A percentile compares a stretch with the other conserved stretches of the same genome.
Conservation (phyloP, 1,140 invertebrate species). For the Steinernema khuongi region DNA sequence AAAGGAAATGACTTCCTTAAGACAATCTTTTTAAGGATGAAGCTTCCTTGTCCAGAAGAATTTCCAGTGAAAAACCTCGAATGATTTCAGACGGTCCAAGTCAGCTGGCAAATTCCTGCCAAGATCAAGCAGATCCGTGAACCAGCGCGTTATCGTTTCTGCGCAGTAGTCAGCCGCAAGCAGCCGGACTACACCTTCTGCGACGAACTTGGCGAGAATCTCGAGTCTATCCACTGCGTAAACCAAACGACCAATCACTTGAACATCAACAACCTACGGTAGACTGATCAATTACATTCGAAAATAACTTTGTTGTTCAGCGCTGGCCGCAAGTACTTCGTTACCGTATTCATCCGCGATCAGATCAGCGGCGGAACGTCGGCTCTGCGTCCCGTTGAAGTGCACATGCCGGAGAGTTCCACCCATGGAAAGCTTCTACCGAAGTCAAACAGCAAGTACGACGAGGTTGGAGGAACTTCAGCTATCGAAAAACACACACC, state of each 20-base stretch:
- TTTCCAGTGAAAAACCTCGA: not conserved
- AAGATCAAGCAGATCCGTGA: slow-evolving; percentile 13
- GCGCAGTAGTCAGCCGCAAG: slow-evolving; percentile 25
- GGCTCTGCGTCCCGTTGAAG: slow-evolving; percentile 20
- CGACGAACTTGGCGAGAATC: slow-evolving; percentile 26
- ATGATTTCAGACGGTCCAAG: not conserved
- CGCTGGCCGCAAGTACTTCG: slow-evolving; percentile 27
- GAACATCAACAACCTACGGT: slow-evolving; percentile 26
- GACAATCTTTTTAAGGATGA: too few species aligned
- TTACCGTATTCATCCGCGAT: slow-evolving; percentile 37
- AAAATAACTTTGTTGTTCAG: slow-evolving; percentile 23
- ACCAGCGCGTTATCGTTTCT: slow-evolving; percentile 29
- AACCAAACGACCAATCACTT: slow-evolving; percentile 28
- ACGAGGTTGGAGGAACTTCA: not conserved
- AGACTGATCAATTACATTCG: not conserved
- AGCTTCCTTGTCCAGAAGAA: too few species aligned
- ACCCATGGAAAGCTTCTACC: not conserved
- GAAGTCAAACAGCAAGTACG: not conserved
- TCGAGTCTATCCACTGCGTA: slow-evolving; percentile 37
- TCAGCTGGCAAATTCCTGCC: not conserved
- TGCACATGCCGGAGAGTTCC: not conserved
- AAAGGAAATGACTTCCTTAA: too few species aligned
- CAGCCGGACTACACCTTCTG: slow-evolving; percentile 26
- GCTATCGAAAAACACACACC: not conserved
- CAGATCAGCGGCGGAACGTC: slow-evolving; percentile 29